Base-by-base conservation (phyloP, 2,113 vertebrate genomes). In the Megaceryle torquata region DNA sequence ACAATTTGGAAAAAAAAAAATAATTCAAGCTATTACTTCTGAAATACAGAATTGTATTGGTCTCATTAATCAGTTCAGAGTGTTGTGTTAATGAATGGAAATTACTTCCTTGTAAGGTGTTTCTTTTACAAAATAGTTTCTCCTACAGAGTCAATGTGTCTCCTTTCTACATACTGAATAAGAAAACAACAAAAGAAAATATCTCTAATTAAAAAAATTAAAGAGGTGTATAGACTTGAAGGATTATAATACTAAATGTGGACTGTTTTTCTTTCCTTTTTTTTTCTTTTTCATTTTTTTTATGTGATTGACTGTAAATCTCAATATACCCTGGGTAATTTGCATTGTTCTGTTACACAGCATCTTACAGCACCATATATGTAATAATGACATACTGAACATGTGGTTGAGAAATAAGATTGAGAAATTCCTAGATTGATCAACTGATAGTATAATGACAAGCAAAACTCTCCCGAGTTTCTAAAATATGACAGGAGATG, bases 1-100 rank as follows among this genome's bases (percentile, higher is more conserved):
- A 88, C 31, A 87, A 71, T 87, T 91, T 76, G 21, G 48, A 44
- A 92, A 95, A 79, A 95, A 95, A 95, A 91, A 79, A 71, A 15
- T 15, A 37, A 48, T 78, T 78, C 64, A 88, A 93, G 64, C 56
- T 56, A 88, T 93, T 94, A 82, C 75, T 88, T 96, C 26, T 75
- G 60, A 97, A 96, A 93, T 76, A 94, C 35, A 70, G 94, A 96
- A 96, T 82, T 85, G 85, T 92, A 96, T 86, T 94, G 35, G 57
- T 70, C 67, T 90, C 88, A 83, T 93, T 96, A 96, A 95, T 97
- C 94, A 97, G 82, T 89, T 82, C 64, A 82, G 81, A 93, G 37
- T 39, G 60, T 89, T 70, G 50, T 50, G 87, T 43, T 77, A 95
- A 75, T 5, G 5, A 86, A 76, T 31, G 48, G 39, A 84, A 94